Percentiles rank a stretch among this genome's conserved stretches.
Conservation (phyloP, 2,113 vertebrate genomes). For the Semnornis frantzii region DNA sequence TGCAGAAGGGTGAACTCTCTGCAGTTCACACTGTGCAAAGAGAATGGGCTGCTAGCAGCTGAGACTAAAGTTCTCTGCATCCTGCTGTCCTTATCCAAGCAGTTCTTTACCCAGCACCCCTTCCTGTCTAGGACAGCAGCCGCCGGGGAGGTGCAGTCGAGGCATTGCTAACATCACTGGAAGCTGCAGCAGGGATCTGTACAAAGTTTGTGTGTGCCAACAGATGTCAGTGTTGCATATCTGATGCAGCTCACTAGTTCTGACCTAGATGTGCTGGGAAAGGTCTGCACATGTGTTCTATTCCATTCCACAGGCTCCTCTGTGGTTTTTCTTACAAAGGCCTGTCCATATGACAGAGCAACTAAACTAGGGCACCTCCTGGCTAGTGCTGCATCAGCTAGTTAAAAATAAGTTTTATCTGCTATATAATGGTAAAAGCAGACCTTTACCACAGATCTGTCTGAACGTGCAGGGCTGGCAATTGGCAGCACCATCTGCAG, state of each 20-base stretch:
- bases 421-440: background rate
- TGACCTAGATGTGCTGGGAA: background rate
- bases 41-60: background rate
- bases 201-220: background rate
- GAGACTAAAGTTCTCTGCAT: background rate
- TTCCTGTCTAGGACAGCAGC: background rate
- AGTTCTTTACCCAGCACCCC: background rate
- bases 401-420: background rate
- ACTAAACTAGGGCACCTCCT: background rate
- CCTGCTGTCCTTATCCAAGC: background rate
- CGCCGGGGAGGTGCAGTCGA: fast-evolving
- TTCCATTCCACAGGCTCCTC: background rate
- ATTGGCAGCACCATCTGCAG: background rate
- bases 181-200: background rate
- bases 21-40: background rate
- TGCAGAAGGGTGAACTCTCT: background rate
- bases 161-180: fast-evolving
- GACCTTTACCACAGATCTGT: background rate
- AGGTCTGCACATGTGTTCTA: background rate
- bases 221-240: conserved; percentile 68
- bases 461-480: background rate
- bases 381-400: background rate
- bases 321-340: background rate
- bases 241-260: background rate
- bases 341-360: background rate